Evolutionary conservation across 2,113 vertebrate genomes (phyloP).

Genomic region (Grammatotria lemairii): DNA sequence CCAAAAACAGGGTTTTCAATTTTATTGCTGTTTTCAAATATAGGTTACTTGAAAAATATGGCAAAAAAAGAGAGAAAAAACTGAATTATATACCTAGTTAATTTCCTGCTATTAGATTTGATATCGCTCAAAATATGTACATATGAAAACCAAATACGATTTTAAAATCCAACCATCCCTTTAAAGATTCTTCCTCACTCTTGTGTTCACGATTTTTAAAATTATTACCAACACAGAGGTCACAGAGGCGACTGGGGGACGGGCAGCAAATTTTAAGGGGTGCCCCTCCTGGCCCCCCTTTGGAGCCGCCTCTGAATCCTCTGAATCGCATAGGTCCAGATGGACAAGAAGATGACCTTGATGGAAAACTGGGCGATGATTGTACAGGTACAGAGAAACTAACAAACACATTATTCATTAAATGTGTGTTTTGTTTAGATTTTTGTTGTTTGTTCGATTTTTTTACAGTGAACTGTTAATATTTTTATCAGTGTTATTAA

Average conservation of each 20-base stretch:
- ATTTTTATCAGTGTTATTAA: neutral
- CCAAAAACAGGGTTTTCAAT: neutral
- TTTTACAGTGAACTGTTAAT: neutral
- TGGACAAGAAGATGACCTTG: neutral
- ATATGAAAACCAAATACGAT: neutral
- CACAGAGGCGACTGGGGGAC: neutral
- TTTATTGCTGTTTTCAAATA: neutral
- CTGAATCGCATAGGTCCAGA: accelerated
- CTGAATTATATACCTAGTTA: accelerated
- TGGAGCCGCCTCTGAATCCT: neutral
- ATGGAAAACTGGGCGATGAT: neutral
- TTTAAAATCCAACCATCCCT: neutral
- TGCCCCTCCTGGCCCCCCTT: neutral
- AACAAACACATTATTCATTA: neutral
- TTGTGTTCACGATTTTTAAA: neutral
- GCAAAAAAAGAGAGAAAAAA: neutral
- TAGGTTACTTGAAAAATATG: neutral
- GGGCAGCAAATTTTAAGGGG: neutral
- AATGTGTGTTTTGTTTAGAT: neutral
- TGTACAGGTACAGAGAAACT: neutral
- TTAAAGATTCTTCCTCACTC: neutral
- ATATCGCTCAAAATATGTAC: neutral
- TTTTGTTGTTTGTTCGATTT: accelerated
- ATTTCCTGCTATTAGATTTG: neutral
- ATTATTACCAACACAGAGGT: neutral